Percentiles rank a stretch among this genome's conserved stretches.
Evolutionary conservation across 1,140 invertebrate genomes (phyloP).

Genomic region (Euura saliciscinereae): DNA sequence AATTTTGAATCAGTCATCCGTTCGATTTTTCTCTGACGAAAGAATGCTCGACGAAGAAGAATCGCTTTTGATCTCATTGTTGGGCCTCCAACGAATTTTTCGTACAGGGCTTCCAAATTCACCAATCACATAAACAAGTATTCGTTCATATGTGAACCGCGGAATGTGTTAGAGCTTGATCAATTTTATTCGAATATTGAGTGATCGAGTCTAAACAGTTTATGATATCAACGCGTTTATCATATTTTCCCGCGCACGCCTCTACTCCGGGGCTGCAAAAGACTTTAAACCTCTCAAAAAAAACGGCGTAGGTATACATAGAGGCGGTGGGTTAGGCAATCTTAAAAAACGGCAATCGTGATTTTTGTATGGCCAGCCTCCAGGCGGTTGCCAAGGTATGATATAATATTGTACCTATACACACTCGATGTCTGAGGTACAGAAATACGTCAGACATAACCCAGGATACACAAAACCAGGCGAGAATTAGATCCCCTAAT

Average conservation of each 20-base stretch:
- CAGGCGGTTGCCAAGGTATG: neutral
- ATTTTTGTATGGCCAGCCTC: neutral
- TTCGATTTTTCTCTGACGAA: too few relatives aligned
- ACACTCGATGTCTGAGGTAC: neutral
- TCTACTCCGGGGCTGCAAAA: too few relatives aligned
- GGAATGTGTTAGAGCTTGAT: too few relatives aligned
- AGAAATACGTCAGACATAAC: neutral
- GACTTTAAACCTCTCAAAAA: neutral
- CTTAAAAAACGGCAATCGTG: neutral
- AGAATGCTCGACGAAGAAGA: too few relatives aligned
- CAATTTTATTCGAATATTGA: constrained; percentile 1
- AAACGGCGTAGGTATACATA: neutral
- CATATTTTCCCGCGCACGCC: too few relatives aligned
- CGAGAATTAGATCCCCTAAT: neutral
- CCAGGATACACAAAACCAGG: neutral
- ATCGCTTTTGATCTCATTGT: too few relatives aligned
- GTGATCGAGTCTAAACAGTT: too few relatives aligned
- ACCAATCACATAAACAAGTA: too few relatives aligned
- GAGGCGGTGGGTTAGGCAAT: neutral
- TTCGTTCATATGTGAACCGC: too few relatives aligned
- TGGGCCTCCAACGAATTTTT: too few relatives aligned
- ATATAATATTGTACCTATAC: neutral
- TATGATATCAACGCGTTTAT: neutral
- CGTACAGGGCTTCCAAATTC: too few relatives aligned
- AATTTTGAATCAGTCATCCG: too few relatives aligned